Evolutionary conservation across 2,113 vertebrate genomes (phyloP).

Genomic region (Dasyprocta punctata): DNA sequence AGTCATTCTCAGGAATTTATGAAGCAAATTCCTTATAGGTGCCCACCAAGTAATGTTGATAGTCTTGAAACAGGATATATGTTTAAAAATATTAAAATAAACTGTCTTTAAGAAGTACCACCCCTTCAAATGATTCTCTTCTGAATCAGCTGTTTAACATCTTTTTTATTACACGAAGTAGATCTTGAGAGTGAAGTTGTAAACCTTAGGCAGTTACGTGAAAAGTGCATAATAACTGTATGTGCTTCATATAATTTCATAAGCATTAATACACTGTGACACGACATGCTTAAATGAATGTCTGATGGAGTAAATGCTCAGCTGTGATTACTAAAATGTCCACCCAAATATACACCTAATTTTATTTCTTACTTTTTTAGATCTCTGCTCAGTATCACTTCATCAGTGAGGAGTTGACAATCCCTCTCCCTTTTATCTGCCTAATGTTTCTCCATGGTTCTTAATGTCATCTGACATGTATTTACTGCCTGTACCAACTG

Average conservation of each 20-base stretch:
- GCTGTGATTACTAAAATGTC: constrained; percentile 38
- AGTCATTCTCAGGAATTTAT: background rate
- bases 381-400: constrained; percentile 6
- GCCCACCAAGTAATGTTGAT: background rate
- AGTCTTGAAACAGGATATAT: background rate
- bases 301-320: background rate
- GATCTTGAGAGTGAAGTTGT: constrained; percentile 31
- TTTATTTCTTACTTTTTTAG: constrained; percentile 43
- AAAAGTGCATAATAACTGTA: background rate
- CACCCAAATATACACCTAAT: background rate
- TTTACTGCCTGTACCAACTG: background rate
- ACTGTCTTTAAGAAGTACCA: constrained; percentile 31
- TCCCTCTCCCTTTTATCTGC: background rate
- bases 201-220: background rate
- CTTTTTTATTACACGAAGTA: background rate
- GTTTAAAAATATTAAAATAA: constrained; percentile 59
- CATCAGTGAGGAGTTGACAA: background rate
- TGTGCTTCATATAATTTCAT: background rate
- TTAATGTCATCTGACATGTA: background rate
- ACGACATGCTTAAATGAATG: background rate
- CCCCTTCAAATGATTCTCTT: background rate
- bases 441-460: constrained; percentile 7
- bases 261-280: background rate
- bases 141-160: background rate
- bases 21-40: constrained; percentile 11